phyloP scores from a whole-genome alignment of 2,113 vertebrate genomes.

The Alouatta palliata region DNA sequence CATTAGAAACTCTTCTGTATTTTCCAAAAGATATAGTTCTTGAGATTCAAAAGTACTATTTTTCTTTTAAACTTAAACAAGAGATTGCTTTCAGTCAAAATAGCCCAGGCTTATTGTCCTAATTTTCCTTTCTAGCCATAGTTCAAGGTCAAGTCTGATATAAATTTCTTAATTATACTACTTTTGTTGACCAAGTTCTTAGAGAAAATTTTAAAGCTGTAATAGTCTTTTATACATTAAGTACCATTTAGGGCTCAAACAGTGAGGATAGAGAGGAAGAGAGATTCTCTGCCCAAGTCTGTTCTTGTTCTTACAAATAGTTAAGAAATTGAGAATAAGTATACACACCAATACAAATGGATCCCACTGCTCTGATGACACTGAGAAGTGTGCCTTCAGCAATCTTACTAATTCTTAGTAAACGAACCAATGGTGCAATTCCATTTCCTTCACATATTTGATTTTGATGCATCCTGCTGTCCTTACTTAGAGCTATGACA shows the following conservation, averaged over 20 bases:
- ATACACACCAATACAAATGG: conserved; percentile 84
- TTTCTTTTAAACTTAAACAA: conserved; percentile 13
- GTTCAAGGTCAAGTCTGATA: neutral
- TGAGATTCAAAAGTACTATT: neutral
- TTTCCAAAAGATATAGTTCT: neutral
- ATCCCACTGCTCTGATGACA: conserved; percentile 83
- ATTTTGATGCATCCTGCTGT: conserved; percentile 84
- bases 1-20: neutral
- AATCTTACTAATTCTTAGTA: conserved; percentile 80
- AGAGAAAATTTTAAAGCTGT: neutral
- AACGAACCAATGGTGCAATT: conserved; percentile 84
- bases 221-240: neutral
- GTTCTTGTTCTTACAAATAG: neutral
- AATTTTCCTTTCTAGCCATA: neutral
- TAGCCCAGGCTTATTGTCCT: neutral
- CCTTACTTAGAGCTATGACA: conserved; percentile 83
- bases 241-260: neutral
- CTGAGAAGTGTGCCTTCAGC: conserved; percentile 84
- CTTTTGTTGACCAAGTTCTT: neutral
- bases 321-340: neutral
- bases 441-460: conserved; percentile 85
- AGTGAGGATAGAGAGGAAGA: neutral
- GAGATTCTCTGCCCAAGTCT: neutral
- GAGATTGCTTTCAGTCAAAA: conserved; percentile 37
- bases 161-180: neutral